Percentiles rank a stretch among this genome's conserved stretches.
Evolutionary conservation across 2,797 vertebrate genomes (phyloP).

Genomic region (Coregonus sp.): DNA sequence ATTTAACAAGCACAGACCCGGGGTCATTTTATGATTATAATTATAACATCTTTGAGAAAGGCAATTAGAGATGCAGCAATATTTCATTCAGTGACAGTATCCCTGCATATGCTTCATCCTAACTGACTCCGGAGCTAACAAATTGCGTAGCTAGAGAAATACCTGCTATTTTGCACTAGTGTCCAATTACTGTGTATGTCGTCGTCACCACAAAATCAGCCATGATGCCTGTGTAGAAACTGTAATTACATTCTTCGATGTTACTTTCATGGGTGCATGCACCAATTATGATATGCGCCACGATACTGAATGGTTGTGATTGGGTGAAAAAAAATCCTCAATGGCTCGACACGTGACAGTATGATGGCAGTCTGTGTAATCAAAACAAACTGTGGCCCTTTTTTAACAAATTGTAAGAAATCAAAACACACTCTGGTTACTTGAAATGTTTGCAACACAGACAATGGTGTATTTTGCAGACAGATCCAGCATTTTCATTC

Average conservation of each 20-base stretch:
- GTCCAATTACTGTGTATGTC: background rate
- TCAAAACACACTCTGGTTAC: slow-evolving; percentile 30
- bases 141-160: background rate
- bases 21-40: slow-evolving; percentile 28
- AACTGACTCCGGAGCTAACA: slow-evolving; percentile 1
- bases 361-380: slow-evolving; percentile 25
- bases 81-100: slow-evolving; percentile 7
- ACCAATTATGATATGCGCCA: slow-evolving; percentile 4
- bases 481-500: slow-evolving; percentile 30
- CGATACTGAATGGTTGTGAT: background rate
- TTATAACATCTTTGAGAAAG: slow-evolving; percentile 17
- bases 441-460: background rate
- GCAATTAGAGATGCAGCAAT: slow-evolving; percentile 7
- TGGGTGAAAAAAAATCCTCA: background rate
- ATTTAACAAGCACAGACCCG: slow-evolving; percentile 23
- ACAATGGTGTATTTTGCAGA: slow-evolving; percentile 27
- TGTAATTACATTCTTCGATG: background rate
- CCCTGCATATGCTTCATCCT: background rate
- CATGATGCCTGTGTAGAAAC: background rate
- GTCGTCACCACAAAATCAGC: background rate
- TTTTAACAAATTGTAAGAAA: slow-evolving; percentile 33
- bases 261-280: background rate
- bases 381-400: slow-evolving; percentile 21
- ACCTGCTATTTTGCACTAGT: slow-evolving; percentile 2
- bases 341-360: slow-evolving; percentile 2